Evolutionary conservation across 2,797 vertebrate genomes (phyloP).

Genomic region (Neosalanx taihuensis): DNA sequence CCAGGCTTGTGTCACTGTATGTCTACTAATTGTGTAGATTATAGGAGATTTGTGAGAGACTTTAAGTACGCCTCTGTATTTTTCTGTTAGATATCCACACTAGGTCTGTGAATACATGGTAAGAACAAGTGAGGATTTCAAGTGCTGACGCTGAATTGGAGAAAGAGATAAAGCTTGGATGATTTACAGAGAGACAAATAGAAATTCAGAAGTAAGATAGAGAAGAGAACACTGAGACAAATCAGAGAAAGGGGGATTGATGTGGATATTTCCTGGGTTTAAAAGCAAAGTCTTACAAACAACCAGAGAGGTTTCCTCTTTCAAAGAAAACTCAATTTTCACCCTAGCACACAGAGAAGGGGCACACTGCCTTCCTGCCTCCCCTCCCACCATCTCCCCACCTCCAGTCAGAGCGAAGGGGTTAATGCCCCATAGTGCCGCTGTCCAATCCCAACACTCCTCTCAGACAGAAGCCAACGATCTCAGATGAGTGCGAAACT

Average conservation of each 20-base stretch:
- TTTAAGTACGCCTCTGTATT: too few species aligned
- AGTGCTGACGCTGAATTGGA: too few species aligned
- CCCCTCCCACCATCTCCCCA: background rate
- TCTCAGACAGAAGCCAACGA: conserved; percentile 61
- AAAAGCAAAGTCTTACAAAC: conserved; percentile 46
- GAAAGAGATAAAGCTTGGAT: too few species aligned
- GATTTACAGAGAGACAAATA: background rate
- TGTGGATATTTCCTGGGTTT: conserved; percentile 12
- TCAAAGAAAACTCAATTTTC: conserved; percentile 67
- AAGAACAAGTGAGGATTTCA: too few species aligned
- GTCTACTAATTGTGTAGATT: too few species aligned
- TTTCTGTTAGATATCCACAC: too few species aligned
- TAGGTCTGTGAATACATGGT: too few species aligned
- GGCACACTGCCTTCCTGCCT: conserved; percentile 21
- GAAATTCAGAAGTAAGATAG: too few species aligned
- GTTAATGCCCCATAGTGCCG: conserved; percentile 69
- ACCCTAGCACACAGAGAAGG: conserved; percentile 42
- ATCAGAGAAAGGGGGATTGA: too few species aligned
- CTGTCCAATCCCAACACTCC: conserved; percentile 64
- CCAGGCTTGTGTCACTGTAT: conserved; percentile 6
- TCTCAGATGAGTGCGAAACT: conserved; percentile 69
- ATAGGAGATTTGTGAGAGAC: too few species aligned
- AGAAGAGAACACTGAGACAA: too few species aligned
- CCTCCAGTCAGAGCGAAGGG: conserved; percentile 41
- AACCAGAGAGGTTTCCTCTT: conserved; percentile 45